phyloP scores from a whole-genome alignment of 2,797 vertebrate genomes.

The Eulemur mongoz region DNA sequence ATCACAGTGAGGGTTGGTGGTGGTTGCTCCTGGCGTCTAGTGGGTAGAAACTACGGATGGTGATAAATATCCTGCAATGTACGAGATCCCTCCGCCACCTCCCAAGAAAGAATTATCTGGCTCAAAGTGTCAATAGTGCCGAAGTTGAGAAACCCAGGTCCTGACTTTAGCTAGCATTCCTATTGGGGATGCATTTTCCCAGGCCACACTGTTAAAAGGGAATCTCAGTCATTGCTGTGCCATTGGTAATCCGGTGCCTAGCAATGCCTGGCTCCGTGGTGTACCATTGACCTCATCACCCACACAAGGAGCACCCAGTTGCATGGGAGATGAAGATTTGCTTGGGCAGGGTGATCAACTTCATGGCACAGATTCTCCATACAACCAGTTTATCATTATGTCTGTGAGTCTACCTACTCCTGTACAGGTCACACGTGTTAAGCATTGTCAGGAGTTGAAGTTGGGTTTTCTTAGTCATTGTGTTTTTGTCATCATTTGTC shows the following conservation, averaged over 20 bases:
- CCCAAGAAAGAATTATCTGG: neutral
- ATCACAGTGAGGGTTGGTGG: neutral
- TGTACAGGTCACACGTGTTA: neutral
- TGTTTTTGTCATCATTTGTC: slow-evolving; percentile 35
- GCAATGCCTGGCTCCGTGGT: neutral
- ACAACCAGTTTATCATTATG: neutral
- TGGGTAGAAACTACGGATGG: neutral
- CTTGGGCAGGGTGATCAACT: neutral
- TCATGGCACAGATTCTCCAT: neutral
- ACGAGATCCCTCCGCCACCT: neutral
- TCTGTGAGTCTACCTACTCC: neutral
- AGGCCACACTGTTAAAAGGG: neutral
- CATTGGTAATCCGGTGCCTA: neutral
- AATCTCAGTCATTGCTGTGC: neutral
- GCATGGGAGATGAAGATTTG: neutral
- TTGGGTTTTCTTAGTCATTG: neutral
- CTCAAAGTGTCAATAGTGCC: neutral
- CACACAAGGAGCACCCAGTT: neutral
- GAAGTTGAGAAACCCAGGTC: neutral
- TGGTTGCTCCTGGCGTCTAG: neutral
- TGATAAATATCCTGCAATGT: neutral
- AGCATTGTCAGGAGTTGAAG: neutral
- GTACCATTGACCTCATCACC: neutral
- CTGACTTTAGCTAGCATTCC: neutral
- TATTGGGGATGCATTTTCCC: neutral